Evolutionary conservation across 2,113 vertebrate genomes (phyloP), one percentile per base, ranked within the genome.

Genomic region (Amblyopsis rosae): DNA sequence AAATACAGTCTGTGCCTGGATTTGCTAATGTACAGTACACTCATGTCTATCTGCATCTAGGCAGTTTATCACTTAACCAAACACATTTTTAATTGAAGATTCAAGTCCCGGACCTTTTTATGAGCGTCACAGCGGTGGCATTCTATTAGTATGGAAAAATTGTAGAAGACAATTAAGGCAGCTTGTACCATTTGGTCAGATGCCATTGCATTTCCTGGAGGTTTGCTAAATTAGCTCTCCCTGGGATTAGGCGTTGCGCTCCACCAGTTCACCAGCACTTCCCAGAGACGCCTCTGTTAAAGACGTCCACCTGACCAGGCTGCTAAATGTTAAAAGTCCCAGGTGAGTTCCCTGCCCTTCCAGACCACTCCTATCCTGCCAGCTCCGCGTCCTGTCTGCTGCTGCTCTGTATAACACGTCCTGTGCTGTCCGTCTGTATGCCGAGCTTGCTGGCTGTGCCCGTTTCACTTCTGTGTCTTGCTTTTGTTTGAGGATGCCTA

Each of bases 261-360:
- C 67, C 80, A 53, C 78, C 77, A 75, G 17, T 72, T 83, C 84
- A 87, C 65, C 87, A 83, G 90, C 89, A 82, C 82, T 83, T 78
- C 84, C 82, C 82, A 85, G 81, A 87, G 91, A 86, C 76, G 85
- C 71, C 74, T 77, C 83, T 86, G 77, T 91, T 84, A 89, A 86
- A 88, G 91, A 93, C 86, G 91, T 82, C 82, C 88, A 82, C 81
- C 80, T 88, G 91, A 85, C 80, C 72, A 83, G 89, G 79, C 78
- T 87, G 83, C 76, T 83, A 87, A 26, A 48, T 87, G 78, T 86
- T 85, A 78, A 83, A 70, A 82, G 35, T 41, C 77, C 85, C 90
- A 93, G 93, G 93, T 93, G 91, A 94, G 92, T 93, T 72, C 81
- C 72, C 76, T 73, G 74, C 73, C 69, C 77, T 72, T 80, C 62